A percentile compares a stretch with the other conserved stretches of the same genome.
These are phyloP conservation scores for Tragelaphus imberbis DNA, from an alignment of 2,113 vertebrate genomes.

Conservation along the genomic window DNA sequence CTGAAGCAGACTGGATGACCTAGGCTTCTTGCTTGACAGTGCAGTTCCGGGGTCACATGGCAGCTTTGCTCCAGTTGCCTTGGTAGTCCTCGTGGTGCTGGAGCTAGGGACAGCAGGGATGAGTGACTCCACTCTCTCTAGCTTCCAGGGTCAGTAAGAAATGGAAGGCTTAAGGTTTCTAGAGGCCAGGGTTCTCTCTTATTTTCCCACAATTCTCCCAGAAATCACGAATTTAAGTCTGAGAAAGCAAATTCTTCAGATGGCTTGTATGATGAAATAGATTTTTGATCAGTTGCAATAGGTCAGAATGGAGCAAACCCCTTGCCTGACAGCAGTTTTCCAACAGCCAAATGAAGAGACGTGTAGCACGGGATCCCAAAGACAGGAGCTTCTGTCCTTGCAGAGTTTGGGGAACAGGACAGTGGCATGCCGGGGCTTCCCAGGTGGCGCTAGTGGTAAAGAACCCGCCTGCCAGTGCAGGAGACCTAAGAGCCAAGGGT, in stretches of 20 bases:
- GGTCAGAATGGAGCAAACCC: not conserved
- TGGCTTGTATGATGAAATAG: not conserved
- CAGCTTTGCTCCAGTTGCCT: not conserved
- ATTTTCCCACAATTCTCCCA: not conserved
- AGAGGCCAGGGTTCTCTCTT: not conserved
- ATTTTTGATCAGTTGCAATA: not conserved
- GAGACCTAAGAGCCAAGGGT: not conserved
- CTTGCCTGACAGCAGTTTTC: not conserved
- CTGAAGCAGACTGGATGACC: not conserved
- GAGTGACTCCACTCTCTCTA: not conserved
- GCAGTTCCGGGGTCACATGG: not conserved
- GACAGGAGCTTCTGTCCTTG: not conserved
- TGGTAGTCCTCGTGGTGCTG: not conserved
- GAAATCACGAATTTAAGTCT: not conserved
- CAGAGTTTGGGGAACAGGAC: not conserved
- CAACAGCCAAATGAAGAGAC: not conserved
- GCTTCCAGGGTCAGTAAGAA: not conserved
- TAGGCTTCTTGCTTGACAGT: not conserved
- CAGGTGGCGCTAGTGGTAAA: not conserved
- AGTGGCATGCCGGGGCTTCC: not conserved
- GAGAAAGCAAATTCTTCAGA: not conserved
- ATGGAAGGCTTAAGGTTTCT: not conserved
- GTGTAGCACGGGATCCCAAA: fast-evolving
- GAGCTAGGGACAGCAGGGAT: not conserved
- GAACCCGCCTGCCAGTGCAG: not conserved